Base-by-base conservation (phyloP, 1,140 invertebrate genomes). In the Pogonomyrmex barbatus region DNA sequence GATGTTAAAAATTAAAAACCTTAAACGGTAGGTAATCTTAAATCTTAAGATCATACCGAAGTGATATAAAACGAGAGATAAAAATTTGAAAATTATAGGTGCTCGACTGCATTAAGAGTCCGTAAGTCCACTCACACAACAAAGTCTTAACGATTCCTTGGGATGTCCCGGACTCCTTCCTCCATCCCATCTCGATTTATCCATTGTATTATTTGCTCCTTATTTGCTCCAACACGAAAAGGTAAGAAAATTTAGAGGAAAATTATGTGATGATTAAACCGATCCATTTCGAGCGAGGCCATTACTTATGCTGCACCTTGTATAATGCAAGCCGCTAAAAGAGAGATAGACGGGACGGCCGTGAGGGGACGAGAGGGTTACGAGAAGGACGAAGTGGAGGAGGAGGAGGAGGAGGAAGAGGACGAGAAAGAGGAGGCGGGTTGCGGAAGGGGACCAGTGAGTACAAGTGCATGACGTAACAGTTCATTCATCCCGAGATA, bases 401-500 rank as follows among this genome's bases (percentile, higher is more conserved):
- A 87, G 42, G 65, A n/a, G n/a, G n/a, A 78, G 60, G 82, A 87
- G 54, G 79, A 87, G 63, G 68, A 76, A 62, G 79, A 68, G 70
- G 84, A 75, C 52, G 87, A 84, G 77, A 78, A 84, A 54, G 81
- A 45, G 42, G 82, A 68, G 82, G 79, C 78, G 79, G 75, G 75
- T 88, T 87, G 87, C 79, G 84, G 87, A 91, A 88, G 76, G 91
- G 90, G 87, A 93, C 89, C 87, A 86, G 92, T 91, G 93, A 92
- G 91, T 93, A 93, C 93, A 94, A 94, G 93, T 94, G 92, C 92
- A 92, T 94, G 94, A 94, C 94, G 94, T 94, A 94, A 94, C 93
- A 92, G 93, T 94, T 94, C 94, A 94, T 94, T 94, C 94, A 94
- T 94, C 93, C 92, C 92, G 90, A 91, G 92, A 92, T 92, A 93